Evolutionary conservation across 2,113 vertebrate species (phyloP).

Genomic region (Trinectes maculatus): DNA sequence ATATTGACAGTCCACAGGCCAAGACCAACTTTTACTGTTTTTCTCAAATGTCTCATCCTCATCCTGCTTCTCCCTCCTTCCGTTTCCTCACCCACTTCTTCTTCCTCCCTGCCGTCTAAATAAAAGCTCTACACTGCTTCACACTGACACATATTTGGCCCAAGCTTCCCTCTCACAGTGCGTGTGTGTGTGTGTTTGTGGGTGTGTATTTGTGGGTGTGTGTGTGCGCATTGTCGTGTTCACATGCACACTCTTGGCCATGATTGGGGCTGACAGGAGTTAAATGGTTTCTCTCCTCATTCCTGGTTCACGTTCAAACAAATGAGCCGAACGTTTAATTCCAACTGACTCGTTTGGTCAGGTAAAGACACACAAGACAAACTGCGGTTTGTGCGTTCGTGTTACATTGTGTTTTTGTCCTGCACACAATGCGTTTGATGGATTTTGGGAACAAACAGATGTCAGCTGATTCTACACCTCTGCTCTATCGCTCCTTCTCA

Average conservation of each 20-base stretch:
- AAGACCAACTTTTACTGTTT: conserved; percentile 1
- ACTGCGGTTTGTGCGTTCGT: no score
- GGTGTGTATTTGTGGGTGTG: no score
- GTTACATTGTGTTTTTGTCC: no score
- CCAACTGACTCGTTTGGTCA: no score
- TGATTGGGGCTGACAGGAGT: conserved; percentile 22
- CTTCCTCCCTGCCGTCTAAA: background rate
- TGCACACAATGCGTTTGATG: no score
- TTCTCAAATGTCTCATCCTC: background rate
- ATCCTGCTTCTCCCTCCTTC: no score
- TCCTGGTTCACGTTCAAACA: conserved; percentile 18
- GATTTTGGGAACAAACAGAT: no score
- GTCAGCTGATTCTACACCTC: no score
- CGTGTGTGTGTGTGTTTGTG: conserved; percentile 9
- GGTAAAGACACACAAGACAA: no score
- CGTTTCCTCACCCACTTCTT: background rate
- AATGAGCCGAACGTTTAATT: background rate
- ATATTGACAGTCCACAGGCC: background rate
- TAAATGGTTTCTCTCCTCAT: conserved; percentile 7
- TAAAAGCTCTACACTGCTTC: no score
- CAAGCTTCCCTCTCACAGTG: conserved; percentile 10
- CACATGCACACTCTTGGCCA: background rate
- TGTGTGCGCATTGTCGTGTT: no score
- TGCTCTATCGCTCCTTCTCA: no score
- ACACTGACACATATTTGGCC: conserved; percentile 34